Conservation (phyloP, 2,888 invertebrate genomes). For the Hecatera dysodea region DNA sequence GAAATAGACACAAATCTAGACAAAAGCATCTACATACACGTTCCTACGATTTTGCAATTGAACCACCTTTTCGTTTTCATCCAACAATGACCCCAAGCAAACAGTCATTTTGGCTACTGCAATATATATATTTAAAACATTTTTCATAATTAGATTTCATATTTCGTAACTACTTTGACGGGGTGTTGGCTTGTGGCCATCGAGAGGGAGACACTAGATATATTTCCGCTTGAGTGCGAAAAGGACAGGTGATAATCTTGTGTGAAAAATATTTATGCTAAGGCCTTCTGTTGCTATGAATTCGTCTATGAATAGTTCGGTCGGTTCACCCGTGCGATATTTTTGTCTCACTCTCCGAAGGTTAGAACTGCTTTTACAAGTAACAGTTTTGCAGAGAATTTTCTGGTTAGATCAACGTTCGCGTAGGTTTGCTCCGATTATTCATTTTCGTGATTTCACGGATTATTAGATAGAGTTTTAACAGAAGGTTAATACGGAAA, state of each 20-base stretch:
- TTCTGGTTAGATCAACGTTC: constrained; percentile 60
- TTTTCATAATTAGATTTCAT: constrained; percentile 87
- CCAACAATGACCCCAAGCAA: constrained; percentile 64
- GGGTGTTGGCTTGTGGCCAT: constrained; percentile 84
- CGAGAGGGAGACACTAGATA: constrained; percentile 80
- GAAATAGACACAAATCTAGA: constrained; percentile 30
- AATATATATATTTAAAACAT: constrained; percentile 74
- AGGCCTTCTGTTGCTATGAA: constrained; percentile 86
- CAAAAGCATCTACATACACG: background rate
- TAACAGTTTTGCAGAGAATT: constrained; percentile 60
- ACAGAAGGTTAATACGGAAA: background rate
- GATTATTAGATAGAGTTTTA: background rate
- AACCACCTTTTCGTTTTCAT: constrained; percentile 50
- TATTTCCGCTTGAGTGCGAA: constrained; percentile 80
- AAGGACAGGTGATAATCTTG: constrained; percentile 87
- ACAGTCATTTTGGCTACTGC: constrained; percentile 58
- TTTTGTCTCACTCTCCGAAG: constrained; percentile 83
- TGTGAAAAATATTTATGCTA: constrained; percentile 90
- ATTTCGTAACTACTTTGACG: constrained; percentile 86
- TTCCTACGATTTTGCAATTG: constrained; percentile 23
- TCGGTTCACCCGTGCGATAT: constrained; percentile 81
- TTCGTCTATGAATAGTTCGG: constrained; percentile 84
- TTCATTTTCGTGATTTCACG: background rate
- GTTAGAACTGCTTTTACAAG: constrained; percentile 75
- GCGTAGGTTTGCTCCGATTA: constrained; percentile 14